Evolutionary conservation across 2,113 vertebrate species (phyloP).

Genomic region (Zapus hudsonius): DNA sequence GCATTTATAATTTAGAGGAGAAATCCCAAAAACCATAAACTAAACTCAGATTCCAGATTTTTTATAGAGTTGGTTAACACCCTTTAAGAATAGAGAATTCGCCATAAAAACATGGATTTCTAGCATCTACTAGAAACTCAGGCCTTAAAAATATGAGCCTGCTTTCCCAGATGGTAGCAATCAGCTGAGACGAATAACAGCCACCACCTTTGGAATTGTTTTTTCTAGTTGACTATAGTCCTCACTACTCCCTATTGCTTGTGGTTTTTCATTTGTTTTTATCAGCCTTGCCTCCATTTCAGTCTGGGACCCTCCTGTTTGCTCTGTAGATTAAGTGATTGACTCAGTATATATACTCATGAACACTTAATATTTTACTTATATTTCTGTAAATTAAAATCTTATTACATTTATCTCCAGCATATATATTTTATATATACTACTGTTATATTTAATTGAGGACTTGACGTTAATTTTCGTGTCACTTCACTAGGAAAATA

Average conservation of each 20-base stretch:
- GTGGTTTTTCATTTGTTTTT: neutral
- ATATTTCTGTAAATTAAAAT: slow-evolving; percentile 48
- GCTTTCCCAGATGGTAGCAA: slow-evolving; percentile 12
- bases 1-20: slow-evolving; percentile 20
- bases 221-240: neutral
- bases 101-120: slow-evolving; percentile 22
- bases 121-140: neutral
- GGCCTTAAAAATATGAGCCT: neutral
- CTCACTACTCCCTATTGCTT: neutral
- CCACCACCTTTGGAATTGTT: neutral
- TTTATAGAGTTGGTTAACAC: slow-evolving; percentile 5
- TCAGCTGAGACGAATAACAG: slow-evolving; percentile 11
- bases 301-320: neutral
- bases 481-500: slow-evolving; percentile 28
- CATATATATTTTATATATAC: neutral
- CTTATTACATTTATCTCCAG: neutral
- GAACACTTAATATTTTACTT: slow-evolving; percentile 20
- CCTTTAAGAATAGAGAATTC: slow-evolving; percentile 16
- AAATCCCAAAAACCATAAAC: neutral
- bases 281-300: neutral
- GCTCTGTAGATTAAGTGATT: slow-evolving; percentile 18
- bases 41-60: neutral
- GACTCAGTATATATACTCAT: slow-evolving; percentile 6
- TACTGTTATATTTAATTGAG: neutral
- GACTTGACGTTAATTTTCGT: neutral